A percentile compares a stretch with the other conserved stretches of the same genome.
Evolutionary conservation across 2,888 invertebrate genomes (phyloP).

Genomic region (Agrenia bidenticulata): DNA sequence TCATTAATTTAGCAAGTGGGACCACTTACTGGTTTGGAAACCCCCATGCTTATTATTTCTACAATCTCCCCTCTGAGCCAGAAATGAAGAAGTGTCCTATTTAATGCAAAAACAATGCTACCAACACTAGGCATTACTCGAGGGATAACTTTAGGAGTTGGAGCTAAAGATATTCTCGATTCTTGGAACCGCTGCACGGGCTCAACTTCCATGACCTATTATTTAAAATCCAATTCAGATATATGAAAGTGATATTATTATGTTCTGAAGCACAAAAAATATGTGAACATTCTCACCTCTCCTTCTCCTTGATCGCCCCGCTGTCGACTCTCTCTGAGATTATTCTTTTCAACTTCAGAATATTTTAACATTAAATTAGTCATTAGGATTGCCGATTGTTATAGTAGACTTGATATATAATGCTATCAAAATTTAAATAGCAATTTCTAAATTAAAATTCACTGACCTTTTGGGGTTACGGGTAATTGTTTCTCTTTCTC

Average conservation of each 20-base stretch:
- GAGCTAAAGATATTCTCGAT: not conserved
- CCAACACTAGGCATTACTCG: constrained; percentile 58
- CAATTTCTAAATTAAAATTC: not conserved
- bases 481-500: not conserved
- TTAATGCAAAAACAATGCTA: constrained; percentile 65
- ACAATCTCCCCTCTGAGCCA: constrained; percentile 66
- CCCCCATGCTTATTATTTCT: constrained; percentile 55
- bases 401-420: too few relatives aligned
- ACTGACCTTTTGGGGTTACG: not conserved
- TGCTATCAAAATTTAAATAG: too few relatives aligned
- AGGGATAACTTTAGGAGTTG: constrained; percentile 43
- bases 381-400: too few relatives aligned
- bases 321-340: constrained; percentile 7
- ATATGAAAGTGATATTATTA: too few relatives aligned
- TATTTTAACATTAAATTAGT: too few relatives aligned
- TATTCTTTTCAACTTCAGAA: too few relatives aligned
- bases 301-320: not conserved
- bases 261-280: too few relatives aligned
- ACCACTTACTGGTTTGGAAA: constrained; percentile 9
- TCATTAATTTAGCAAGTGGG: not conserved
- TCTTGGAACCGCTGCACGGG: not conserved
- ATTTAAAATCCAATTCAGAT: constrained; percentile 4
- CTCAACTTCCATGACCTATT: constrained; percentile 10
- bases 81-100: constrained; percentile 63
- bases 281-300: constrained; percentile 7